A percentile compares a stretch with the other conserved stretches of the same genome.
phyloP scores from a whole-genome alignment of 2,113 vertebrate species.

The Perca schrenkii region DNA sequence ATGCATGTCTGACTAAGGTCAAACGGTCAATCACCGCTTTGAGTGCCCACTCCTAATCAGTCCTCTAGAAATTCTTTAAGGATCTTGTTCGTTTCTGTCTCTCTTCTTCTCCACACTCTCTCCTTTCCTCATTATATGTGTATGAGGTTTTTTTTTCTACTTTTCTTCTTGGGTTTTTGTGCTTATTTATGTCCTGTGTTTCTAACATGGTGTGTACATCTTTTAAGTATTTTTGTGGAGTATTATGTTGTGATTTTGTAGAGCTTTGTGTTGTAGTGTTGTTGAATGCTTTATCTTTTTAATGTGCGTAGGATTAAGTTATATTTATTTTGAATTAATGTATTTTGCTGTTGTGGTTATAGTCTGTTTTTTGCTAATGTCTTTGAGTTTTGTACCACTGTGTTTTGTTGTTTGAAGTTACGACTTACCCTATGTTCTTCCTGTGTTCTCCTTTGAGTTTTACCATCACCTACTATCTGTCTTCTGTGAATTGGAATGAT shows the following conservation, averaged over 20 bases:
- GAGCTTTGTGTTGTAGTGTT: conserved; percentile 25
- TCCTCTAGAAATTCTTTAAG: conserved; percentile 51
- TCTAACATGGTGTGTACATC: conserved; percentile 32
- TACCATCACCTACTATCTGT: conserved; percentile 13
- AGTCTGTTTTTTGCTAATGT: conserved; percentile 23
- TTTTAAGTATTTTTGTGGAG: conserved; percentile 40
- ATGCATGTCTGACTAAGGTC: conserved; percentile 76
- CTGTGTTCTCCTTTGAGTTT: conserved; percentile 63
- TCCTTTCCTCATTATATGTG: conserved; percentile 20
- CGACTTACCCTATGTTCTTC: conserved; percentile 57
- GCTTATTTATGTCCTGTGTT: conserved; percentile 32
- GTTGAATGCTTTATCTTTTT: conserved; percentile 32
- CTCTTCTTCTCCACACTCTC: conserved; percentile 17
- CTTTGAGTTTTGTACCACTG: conserved; percentile 51
- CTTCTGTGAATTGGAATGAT: conserved; percentile 34
- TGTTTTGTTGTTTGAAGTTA: conserved; percentile 52
- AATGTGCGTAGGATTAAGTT: conserved; percentile 32
- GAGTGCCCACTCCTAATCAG: conserved; percentile 58
- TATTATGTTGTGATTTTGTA: conserved; percentile 36
- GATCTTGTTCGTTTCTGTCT: conserved; percentile 41
- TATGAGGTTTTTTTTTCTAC: conserved; percentile 7
- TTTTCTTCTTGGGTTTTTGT: conserved; percentile 23
- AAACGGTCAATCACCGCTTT: conserved; percentile 64
- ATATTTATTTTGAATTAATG: conserved; percentile 22
- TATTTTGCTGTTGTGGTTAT: conserved; percentile 52